A percentile compares a stretch with the other conserved stretches of the same genome.
phyloP scores from a whole-genome alignment of 2,797 vertebrate species.

The Sylvia borin region DNA sequence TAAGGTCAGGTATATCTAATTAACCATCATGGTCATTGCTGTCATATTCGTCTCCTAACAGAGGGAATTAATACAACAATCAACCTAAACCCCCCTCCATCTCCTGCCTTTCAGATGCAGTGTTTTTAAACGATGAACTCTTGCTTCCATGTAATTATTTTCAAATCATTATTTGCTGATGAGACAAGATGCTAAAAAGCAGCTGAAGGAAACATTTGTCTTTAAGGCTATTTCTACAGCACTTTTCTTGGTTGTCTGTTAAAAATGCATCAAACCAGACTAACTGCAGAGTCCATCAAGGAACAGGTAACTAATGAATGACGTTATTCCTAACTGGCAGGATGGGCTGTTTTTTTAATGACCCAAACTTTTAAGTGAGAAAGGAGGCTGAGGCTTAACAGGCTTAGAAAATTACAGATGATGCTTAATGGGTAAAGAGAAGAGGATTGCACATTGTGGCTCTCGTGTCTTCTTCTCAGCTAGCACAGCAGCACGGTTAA shows the following conservation, averaged over 20 bases:
- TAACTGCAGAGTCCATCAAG: background rate
- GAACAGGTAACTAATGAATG: background rate
- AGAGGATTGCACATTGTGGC: background rate
- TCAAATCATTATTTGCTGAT: background rate
- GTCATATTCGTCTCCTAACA: background rate
- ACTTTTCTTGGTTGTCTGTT: background rate
- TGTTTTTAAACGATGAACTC: background rate
- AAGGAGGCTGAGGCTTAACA: background rate
- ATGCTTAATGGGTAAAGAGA: background rate
- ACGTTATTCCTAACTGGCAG: background rate
- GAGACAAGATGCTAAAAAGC: background rate
- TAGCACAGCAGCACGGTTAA: background rate
- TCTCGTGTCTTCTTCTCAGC: background rate
- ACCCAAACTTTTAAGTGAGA: background rate
- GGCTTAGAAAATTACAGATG: background rate
- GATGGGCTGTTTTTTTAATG: background rate
- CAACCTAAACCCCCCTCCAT: background rate
- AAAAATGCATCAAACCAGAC: background rate
- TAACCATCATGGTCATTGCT: background rate
- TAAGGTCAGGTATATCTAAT: background rate
- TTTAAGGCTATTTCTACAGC: background rate
- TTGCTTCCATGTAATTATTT: background rate
- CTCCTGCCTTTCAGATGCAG: background rate
- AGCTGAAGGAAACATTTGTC: background rate
- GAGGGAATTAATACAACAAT: background rate